Evolutionary conservation across 2,797 vertebrate species (phyloP), one percentile per base, ranked within the genome.

Genomic region (Epinephelus malabaricus): DNA sequence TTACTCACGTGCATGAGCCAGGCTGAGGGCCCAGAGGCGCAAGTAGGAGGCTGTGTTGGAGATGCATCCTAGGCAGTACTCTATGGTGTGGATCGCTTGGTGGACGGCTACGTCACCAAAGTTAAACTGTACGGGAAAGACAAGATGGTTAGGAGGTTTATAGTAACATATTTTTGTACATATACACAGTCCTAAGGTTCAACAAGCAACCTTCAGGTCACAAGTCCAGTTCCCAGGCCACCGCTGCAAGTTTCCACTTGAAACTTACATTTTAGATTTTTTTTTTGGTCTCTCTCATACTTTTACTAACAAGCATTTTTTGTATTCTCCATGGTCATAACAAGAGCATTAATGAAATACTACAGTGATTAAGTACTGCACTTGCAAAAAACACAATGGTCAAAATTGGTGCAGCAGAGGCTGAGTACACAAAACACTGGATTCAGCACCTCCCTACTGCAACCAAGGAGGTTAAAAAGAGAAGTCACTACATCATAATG

Each of bases 11-110:
- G 94, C 94, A 59, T 95, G 94, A 63, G 93, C 94, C 64, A 94
- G 81, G 50, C 92, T 93, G 63, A 92, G 90, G 61, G 92, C 92
- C 94, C 94, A 93, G 12, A 93, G 92, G 51, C 93, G 93, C 69
- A 94, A 89, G 75, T 95, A 94, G 43, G 93, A 95, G 12, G 92
- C 93, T 0, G 94, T 94, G 90, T 95, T 95, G 53, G 93, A 95
- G 84, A 98, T 96, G 90, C 98, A 99, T 45, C 98, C 98, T 92
- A 99, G 93, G 92, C 98, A 99, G 89, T 97, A 99, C 76, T 99
- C 98, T 1, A 99, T 99, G 87, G 98, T 99, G 90, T 99, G 98
- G 92, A 99, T 99, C 69, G 98, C 97, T 94, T 99, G 98, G 92
- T 97, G 95, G 30, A 99, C 96, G 51, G 97, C 96, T 0, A 98